Evolutionary conservation across 2,888 invertebrate genomes (phyloP).

Genomic region (Watsonalla binaria): DNA sequence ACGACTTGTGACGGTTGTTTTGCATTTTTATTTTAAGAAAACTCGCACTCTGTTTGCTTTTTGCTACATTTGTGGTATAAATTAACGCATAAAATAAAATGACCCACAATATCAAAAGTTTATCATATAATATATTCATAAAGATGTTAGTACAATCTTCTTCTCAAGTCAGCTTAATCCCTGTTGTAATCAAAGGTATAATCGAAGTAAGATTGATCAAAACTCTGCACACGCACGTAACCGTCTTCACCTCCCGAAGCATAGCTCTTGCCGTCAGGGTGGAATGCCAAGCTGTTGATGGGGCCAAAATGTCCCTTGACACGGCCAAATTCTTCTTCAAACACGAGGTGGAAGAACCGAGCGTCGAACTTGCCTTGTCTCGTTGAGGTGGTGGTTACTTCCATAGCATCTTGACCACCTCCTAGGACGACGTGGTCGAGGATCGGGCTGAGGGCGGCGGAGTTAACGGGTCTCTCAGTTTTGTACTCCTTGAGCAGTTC

Average conservation of each 20-base stretch:
- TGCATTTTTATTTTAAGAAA: too few relatives aligned
- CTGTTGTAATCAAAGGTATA: conserved; percentile 92
- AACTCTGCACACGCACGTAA: conserved; percentile 96
- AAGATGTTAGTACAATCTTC: conserved; percentile 15
- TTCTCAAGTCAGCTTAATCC: conserved; percentile 41
- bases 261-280: conserved; percentile 98
- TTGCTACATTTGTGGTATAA: too few relatives aligned
- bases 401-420: conserved; percentile 99
- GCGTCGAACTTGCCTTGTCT: conserved; percentile 98
- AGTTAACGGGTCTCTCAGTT: conserved; percentile 98
- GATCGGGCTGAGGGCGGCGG: conserved; percentile 97
- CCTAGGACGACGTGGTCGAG: conserved; percentile 98
- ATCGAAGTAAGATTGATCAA: conserved; percentile 97
- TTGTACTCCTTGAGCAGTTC: conserved; percentile 96
- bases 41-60: too few relatives aligned
- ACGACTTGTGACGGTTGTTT: too few relatives aligned
- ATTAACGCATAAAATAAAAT: background rate
- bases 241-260: conserved; percentile 99
- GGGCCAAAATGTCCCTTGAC: conserved; percentile 99
- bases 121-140: conserved; percentile 22
- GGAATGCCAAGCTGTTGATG: conserved; percentile 98
- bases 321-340: conserved; percentile 97
- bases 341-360: conserved; percentile 95
- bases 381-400: conserved; percentile 96
- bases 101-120: background rate